Base-by-base conservation (phyloP, 2,888 invertebrate genomes). In the Chrysomela aeneicollis region DNA sequence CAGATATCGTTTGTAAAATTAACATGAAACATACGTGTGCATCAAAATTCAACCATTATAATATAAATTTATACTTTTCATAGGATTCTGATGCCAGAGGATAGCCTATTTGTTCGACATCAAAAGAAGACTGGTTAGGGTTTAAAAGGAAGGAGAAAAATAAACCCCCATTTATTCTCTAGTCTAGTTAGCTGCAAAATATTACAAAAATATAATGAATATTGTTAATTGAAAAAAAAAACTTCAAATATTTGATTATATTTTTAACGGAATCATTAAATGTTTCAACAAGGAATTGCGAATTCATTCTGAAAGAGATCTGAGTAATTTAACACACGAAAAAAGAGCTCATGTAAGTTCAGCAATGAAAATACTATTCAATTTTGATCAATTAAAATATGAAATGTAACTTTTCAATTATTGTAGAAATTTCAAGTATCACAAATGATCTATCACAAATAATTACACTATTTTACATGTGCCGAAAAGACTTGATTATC, bases 11-110 rank as follows among this genome's bases (percentile, higher is more conserved):
- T n/a, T n/a, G n/a, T n/a, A n/a, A n/a, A n/a, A n/a, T n/a, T n/a
- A n/a, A n/a, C n/a, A n/a, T n/a, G n/a, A n/a, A n/a, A n/a, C n/a
- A n/a, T n/a, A n/a, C n/a, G n/a, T n/a, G n/a, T n/a, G n/a, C n/a
- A n/a, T n/a, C n/a, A n/a, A n/a, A n/a, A n/a, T n/a, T n/a, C n/a
- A n/a, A n/a, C n/a, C n/a, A n/a, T n/a, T n/a, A n/a, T n/a, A n/a
- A n/a, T n/a, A n/a, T n/a, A n/a, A n/a, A n/a, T n/a, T n/a, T n/a
- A n/a, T n/a, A n/a, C 47, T 17, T 53, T 55, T 50, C 22, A 10
- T 66, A 82, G 82, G 53, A 82, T 82, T 62, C 65, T 81, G 52
- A 82, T 82, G 82, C 76, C 80, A 2, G 82, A 82, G 66, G 82
- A 82, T 65, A 82, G 77, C 52, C 67, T 77, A 6, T 80, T 81